These are phyloP conservation scores for Chlorops oryzae DNA, from an alignment of 1,140 invertebrate species.

Conservation along the genomic window DNA sequence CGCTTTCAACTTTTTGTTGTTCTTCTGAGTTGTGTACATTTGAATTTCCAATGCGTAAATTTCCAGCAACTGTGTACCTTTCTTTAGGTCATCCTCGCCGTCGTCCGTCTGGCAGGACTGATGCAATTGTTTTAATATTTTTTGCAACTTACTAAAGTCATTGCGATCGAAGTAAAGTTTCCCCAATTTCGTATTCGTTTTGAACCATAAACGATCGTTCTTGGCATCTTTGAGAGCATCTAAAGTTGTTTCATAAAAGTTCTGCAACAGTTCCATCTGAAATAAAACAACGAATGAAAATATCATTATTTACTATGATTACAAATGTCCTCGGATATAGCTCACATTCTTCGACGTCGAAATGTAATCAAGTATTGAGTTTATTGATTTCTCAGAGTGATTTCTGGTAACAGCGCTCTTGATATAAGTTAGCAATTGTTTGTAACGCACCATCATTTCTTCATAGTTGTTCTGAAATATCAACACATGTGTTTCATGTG, in stretches of 20 bases:
- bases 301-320: neutral
- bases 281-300: too few species aligned
- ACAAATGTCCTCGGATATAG: slow-evolving; percentile 16
- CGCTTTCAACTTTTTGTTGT: slow-evolving; percentile 98
- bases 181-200: slow-evolving; percentile 98
- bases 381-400: slow-evolving; percentile 99
- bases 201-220: slow-evolving; percentile 99
- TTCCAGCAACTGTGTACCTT: slow-evolving; percentile 95
- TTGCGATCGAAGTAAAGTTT: slow-evolving; percentile 97
- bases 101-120: slow-evolving; percentile 98
- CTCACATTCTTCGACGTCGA: slow-evolving; percentile 97
- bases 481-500: neutral
- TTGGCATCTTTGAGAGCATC: slow-evolving; percentile 98
- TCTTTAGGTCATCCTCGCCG: slow-evolving; percentile 98
- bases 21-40: slow-evolving; percentile 99
- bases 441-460: slow-evolving; percentile 97
- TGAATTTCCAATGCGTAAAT: slow-evolving; percentile 99
- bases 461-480: slow-evolving; percentile 83
- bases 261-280: slow-evolving; percentile 97
- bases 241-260: slow-evolving; percentile 98
- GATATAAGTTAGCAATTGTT: slow-evolving; percentile 94
- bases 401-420: slow-evolving; percentile 98
- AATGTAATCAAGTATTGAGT: slow-evolving; percentile 99
- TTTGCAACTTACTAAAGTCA: slow-evolving; percentile 91
- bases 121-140: slow-evolving; percentile 96